Base-by-base conservation (phyloP, 23 tunicate species). In the Clavelina lepadiformis region DNA sequence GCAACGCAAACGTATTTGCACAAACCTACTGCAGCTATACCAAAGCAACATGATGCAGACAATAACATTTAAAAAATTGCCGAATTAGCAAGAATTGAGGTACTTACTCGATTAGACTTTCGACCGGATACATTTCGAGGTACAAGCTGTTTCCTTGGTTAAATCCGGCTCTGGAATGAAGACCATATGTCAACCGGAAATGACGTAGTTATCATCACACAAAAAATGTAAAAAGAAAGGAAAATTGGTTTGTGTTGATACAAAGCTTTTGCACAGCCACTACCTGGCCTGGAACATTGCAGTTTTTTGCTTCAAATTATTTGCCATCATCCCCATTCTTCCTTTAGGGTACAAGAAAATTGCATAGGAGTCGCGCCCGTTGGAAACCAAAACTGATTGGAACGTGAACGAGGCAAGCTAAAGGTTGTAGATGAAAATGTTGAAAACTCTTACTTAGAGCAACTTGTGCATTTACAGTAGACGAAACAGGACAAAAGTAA, bases 151-250 rank as follows among this genome's bases (percentile, higher is more conserved):
- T 46, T 0, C 78, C 82, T 11, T 76, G 36, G 58, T 79, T 89
- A 58, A 89, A 89, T 70, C 97, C 97, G 68, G 82, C 89, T 54
- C 97, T 89, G 74, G 6, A 76, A 38, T 37, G 50, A 56, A 69
- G 26, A 20, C 8, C 61, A 44, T 44, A 44, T 15, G n/a, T n/a
- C n/a, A n/a, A n/a, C n/a, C n/a, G n/a, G n/a, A n/a, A n/a, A n/a
- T n/a, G n/a, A n/a, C n/a, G n/a, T n/a, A n/a, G n/a, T n/a, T n/a
- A 11, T 41, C 13, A 41, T 41, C 13, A 41, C 49, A 41, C 49
- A 8, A 41, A 41, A 41, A 41, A 41, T 8, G 49, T 41, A 11
- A 15, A 11, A 41, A 41, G 11, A 41, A 41, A 41, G 15, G 13
- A 41, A 41, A 41, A 41, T 8, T 8, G 49, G 15, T 8, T 15